phyloP scores from a whole-genome alignment of 2,113 vertebrate species.

The Lethenteron camtschaticum region DNA sequence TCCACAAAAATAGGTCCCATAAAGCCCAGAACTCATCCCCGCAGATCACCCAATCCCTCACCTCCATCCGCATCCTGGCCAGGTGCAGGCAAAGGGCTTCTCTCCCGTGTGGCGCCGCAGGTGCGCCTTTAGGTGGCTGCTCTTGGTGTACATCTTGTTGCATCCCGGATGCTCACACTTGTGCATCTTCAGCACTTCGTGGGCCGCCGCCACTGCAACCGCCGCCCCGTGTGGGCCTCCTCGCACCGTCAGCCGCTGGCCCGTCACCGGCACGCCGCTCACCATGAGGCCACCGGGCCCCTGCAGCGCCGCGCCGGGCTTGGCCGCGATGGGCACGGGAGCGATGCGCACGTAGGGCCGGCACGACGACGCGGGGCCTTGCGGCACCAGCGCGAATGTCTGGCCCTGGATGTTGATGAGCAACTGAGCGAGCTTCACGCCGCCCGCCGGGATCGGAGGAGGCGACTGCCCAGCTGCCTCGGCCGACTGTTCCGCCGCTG shows the following conservation, averaged over 20 bases:
- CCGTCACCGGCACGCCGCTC: slow-evolving; percentile 29
- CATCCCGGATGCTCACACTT: slow-evolving; percentile 78
- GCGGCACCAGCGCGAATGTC: slow-evolving; percentile 71
- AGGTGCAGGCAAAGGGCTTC: slow-evolving; percentile 79
- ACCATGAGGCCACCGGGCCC: slow-evolving; percentile 29
- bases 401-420: slow-evolving; percentile 80
- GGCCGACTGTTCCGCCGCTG: neutral
- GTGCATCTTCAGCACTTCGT: slow-evolving; percentile 90
- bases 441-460: slow-evolving; percentile 25
- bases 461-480: neutral
- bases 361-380: slow-evolving; percentile 44
- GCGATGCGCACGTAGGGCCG: slow-evolving; percentile 85
- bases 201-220: slow-evolving; percentile 37
- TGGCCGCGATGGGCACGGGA: slow-evolving; percentile 69
- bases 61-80: slow-evolving; percentile 87
- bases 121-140: slow-evolving; percentile 86
- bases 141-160: slow-evolving; percentile 93
- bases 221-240: neutral
- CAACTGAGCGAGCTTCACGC: slow-evolving; percentile 66
- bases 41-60: slow-evolving; percentile 19
- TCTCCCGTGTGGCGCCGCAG: slow-evolving; percentile 75
- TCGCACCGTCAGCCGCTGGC: slow-evolving; percentile 44
- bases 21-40: too few relatives aligned
- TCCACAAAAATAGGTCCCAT: too few relatives aligned
- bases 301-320: slow-evolving; percentile 36